A percentile compares a stretch with the other conserved stretches of the same genome.
phyloP scores from a whole-genome alignment of 2,797 vertebrate species.

The Diplodus sargus region DNA sequence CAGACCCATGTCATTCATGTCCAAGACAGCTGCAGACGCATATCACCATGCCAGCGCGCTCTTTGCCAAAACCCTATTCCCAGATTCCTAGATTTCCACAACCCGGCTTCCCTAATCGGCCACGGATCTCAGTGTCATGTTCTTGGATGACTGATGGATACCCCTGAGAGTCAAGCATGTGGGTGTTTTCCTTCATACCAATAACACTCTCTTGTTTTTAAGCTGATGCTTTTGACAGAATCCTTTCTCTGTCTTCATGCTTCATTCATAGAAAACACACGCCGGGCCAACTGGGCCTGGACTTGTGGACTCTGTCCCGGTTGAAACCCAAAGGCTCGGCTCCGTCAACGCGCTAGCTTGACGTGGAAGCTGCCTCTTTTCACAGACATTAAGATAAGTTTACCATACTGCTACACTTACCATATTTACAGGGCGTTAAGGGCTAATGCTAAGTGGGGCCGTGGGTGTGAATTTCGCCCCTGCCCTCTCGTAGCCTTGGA shows the following conservation, averaged over 20 bases:
- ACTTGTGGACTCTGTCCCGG: conserved; percentile 23
- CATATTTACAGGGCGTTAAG: conserved; percentile 54
- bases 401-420: conserved; percentile 38
- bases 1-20: conserved; percentile 59
- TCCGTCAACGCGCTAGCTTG: conserved; percentile 30
- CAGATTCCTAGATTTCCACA: conserved; percentile 82
- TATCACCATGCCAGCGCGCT: conserved; percentile 51
- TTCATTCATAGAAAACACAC: conserved; percentile 66
- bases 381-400: conserved; percentile 36
- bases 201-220: conserved; percentile 48
- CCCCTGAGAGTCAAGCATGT: conserved; percentile 51
- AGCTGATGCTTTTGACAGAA: conserved; percentile 61
- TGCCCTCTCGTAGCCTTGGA: conserved; percentile 67
- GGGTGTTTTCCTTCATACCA: conserved; percentile 62
- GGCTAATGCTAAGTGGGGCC: conserved; percentile 57
- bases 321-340: conserved; percentile 43
- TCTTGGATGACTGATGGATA: conserved; percentile 66
- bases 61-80: conserved; percentile 77
- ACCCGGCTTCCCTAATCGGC: conserved; percentile 70
- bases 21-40: conserved; percentile 76
- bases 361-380: conserved; percentile 35
- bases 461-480: conserved; percentile 64
- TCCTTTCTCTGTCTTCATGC: conserved; percentile 31
- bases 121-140: conserved; percentile 75
- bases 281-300: conserved; percentile 38